Conservation (phyloP, 2,113 vertebrate species). For the Tretioscincus oriximinensis region DNA sequence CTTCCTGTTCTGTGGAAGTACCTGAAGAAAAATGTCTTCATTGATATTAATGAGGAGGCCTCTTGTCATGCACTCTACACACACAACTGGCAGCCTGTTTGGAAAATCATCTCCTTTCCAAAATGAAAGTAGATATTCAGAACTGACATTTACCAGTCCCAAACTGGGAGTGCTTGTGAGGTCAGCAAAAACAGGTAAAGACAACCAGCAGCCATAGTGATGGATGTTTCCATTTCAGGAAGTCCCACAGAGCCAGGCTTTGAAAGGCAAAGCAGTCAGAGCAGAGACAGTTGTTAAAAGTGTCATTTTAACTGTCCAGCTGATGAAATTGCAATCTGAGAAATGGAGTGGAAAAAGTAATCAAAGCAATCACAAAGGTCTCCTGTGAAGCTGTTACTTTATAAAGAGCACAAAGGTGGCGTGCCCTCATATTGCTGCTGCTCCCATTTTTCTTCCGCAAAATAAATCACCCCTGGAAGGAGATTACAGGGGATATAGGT, state of each 20-base stretch:
- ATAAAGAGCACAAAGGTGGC: not conserved
- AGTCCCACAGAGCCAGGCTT: constrained; percentile 3
- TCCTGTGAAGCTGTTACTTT: not conserved
- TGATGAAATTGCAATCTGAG: not conserved
- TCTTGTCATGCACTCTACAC: not conserved
- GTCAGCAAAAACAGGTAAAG: constrained; percentile 12
- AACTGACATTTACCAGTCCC: constrained; percentile 21
- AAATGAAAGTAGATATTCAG: constrained; percentile 13
- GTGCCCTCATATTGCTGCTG: not conserved
- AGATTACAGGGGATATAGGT: not conserved
- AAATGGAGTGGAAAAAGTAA: not conserved
- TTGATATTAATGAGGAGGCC: not conserved
- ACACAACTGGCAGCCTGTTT: not conserved
- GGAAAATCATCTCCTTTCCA: constrained; percentile 13
- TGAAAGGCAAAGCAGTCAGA: constrained; percentile 7
- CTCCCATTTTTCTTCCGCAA: not conserved
- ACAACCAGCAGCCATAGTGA: not conserved
- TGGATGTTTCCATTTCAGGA: not conserved
- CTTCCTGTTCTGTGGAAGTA: too few species aligned
- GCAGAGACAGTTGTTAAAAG: not conserved
- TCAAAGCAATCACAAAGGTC: not conserved
- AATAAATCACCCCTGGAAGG: not conserved
- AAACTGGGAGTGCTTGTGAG: not conserved
- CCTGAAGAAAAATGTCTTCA: too few species aligned
- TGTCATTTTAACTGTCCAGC: not conserved